Evolutionary conservation across 2,113 vertebrate genomes (phyloP).

Genomic region (Deroptyus accipitrinus): DNA sequence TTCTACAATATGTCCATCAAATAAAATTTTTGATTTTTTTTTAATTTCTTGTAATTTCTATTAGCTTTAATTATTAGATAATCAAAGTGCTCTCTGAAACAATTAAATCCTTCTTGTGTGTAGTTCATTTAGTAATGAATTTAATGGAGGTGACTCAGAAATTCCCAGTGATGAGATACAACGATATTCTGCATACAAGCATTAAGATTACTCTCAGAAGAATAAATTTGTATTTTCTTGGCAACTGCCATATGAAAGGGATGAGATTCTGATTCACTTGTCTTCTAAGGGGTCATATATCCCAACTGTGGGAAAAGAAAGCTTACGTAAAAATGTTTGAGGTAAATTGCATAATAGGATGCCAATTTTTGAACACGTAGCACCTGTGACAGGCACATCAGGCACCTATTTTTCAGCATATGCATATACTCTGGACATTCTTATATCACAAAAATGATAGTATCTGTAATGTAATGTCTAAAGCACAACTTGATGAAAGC

Average conservation of each 20-base stretch:
- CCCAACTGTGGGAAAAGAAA: background rate
- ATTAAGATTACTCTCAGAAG: background rate
- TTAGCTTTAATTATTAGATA: background rate
- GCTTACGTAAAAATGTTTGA: background rate
- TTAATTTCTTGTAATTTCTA: background rate
- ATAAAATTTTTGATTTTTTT: background rate
- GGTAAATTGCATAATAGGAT: background rate
- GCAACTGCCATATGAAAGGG: background rate
- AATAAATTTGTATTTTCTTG: background rate
- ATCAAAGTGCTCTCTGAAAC: background rate
- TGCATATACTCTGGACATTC: background rate
- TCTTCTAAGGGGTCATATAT: background rate
- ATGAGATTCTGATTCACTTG: background rate
- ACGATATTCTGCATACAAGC: background rate
- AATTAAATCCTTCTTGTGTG: background rate
- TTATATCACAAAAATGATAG: background rate
- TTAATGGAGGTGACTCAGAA: background rate
- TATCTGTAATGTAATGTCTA: background rate
- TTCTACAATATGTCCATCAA: background rate
- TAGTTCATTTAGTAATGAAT: background rate
- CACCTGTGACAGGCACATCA: background rate
- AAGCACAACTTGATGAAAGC: background rate
- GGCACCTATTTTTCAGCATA: background rate
- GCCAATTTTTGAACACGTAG: background rate
- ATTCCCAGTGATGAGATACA: background rate